Conservation (phyloP, 2,113 vertebrate species). For the Vulpes lagopus region DNA sequence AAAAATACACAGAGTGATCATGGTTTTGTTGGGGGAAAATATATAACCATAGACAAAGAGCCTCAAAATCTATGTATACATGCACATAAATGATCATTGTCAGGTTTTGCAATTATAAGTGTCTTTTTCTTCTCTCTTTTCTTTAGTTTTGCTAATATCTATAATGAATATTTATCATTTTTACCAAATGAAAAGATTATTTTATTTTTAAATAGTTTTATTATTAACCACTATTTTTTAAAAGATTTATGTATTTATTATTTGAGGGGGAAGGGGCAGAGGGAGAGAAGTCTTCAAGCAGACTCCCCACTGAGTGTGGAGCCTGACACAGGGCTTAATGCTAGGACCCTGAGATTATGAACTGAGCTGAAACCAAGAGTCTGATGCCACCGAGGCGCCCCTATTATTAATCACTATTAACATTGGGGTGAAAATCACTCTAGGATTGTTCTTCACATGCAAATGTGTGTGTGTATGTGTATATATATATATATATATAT, state of each 20-base stretch:
- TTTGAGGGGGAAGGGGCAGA: not conserved
- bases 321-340: not conserved
- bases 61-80: not conserved
- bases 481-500: not conserved
- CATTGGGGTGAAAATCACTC: not conserved
- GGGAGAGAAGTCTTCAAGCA: not conserved
- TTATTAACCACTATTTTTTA: not conserved
- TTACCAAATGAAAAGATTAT: not conserved
- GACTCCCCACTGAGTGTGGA: not conserved
- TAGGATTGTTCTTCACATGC: not conserved
- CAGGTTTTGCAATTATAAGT: not conserved
- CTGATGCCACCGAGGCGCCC: not conserved
- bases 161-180: not conserved
- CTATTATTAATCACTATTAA: not conserved
- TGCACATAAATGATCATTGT: not conserved
- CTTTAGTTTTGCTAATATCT: not conserved
- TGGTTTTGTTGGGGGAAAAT: not conserved
- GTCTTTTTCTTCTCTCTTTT: not conserved
- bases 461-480: not conserved
- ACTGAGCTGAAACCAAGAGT: not conserved
- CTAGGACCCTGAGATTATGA: not conserved
- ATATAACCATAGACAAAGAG: not conserved
- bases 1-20: not conserved
- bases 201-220: slow-evolving; percentile 18
- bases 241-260: not conserved